phyloP scores from a whole-genome alignment of 2,113 vertebrate genomes.

The Megaceryle torquata region DNA sequence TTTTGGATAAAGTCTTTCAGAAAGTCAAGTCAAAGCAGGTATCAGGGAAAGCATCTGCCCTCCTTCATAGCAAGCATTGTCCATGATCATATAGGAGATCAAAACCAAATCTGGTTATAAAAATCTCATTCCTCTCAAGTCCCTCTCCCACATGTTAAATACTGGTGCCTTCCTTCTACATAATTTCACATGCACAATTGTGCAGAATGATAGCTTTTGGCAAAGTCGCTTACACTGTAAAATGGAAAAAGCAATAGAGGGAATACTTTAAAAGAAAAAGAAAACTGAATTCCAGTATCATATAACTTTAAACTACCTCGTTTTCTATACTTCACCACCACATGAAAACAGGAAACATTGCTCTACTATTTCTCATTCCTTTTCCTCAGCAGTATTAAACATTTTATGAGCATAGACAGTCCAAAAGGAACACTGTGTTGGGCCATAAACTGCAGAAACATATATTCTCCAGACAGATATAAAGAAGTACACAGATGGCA shows the following conservation, averaged over 20 bases:
- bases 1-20: background rate
- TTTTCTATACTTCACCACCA: slow-evolving; percentile 8
- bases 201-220: slow-evolving; percentile 28
- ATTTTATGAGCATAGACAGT: slow-evolving; percentile 25
- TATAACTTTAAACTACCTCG: slow-evolving; percentile 18
- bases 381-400: slow-evolving; percentile 43
- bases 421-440: slow-evolving; percentile 29
- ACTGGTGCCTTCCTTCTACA: background rate
- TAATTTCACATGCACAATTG: background rate
- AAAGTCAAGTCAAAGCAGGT: background rate
- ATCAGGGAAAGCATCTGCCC: background rate
- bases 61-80: background rate
- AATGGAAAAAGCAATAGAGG: slow-evolving; percentile 37
- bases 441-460: slow-evolving; percentile 27
- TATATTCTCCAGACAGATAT: slow-evolving; percentile 19
- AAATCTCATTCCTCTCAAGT: background rate
- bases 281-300: slow-evolving; percentile 19
- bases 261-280: slow-evolving; percentile 7
- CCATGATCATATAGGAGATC: background rate
- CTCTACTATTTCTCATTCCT: slow-evolving; percentile 26
- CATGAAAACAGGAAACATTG: slow-evolving; percentile 25
- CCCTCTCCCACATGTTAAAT: background rate
- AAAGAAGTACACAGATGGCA: slow-evolving; percentile 11
- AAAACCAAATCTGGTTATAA: background rate
- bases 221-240: background rate